Conservation (phyloP, 2,113 vertebrate genomes). For the Indri indri region DNA sequence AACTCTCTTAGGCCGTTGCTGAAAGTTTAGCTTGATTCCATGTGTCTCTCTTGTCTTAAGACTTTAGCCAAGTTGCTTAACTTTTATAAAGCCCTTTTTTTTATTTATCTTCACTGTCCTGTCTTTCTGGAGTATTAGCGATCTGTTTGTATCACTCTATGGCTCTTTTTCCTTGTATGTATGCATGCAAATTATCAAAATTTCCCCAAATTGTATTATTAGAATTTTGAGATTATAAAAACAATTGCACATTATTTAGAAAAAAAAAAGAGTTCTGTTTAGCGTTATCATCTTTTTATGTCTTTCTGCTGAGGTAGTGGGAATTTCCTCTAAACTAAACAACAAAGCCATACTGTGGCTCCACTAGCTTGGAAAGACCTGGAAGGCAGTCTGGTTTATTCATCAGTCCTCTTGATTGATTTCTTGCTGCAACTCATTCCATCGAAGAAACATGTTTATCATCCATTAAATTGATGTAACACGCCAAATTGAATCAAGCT, state of each 20-base stretch:
- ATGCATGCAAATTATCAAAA: neutral
- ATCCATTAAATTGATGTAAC: neutral
- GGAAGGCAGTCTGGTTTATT: constrained; percentile 30
- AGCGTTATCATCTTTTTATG: neutral
- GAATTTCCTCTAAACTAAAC: neutral
- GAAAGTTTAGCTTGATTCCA: neutral
- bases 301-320: neutral
- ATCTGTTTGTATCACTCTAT: neutral
- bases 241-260: neutral
- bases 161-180: neutral
- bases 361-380: neutral
- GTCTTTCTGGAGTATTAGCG: neutral
- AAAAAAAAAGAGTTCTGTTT: neutral
- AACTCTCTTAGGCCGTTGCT: neutral
- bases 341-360: neutral
- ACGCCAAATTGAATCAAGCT: neutral
- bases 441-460: neutral
- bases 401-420: neutral
- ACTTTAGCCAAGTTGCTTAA: neutral
- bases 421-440: constrained; percentile 34
- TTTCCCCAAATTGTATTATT: neutral
- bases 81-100: neutral
- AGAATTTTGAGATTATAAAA: neutral
- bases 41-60: neutral
- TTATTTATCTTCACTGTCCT: neutral